Conservation (phyloP, 2,888 invertebrate genomes). For the Cheilosia impressa region DNA sequence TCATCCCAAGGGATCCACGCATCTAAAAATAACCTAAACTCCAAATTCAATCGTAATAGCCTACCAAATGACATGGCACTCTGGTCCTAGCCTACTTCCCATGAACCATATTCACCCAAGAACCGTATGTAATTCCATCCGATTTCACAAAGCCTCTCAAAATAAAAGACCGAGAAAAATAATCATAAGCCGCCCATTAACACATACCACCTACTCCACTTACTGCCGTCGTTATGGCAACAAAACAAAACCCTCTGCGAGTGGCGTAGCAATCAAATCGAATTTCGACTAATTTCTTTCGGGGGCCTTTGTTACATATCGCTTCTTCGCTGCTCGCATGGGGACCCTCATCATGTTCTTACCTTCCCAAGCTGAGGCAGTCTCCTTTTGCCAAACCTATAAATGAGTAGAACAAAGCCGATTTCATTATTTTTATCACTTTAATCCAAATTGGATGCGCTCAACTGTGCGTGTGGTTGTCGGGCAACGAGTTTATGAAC, state of each 20-base stretch:
- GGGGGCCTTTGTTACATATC: slow-evolving; percentile 20
- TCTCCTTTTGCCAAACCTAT: slow-evolving; percentile 44
- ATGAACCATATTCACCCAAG: slow-evolving; percentile 5
- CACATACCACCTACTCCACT: slow-evolving; percentile 16
- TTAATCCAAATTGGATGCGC: slow-evolving; percentile 75
- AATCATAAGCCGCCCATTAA: slow-evolving; percentile 35
- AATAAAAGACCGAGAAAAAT: slow-evolving; percentile 1
- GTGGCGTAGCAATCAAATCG: slow-evolving; percentile 25
- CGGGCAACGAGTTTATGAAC: slow-evolving; percentile 39
- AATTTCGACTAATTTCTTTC: slow-evolving; percentile 28
- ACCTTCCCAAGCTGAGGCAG: slow-evolving; percentile 43
- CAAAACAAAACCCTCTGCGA: neutral
- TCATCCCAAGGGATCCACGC: too few relatives aligned
- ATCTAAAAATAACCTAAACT: neutral
- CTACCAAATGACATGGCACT: slow-evolving; percentile 3
- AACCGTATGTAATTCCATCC: slow-evolving; percentile 31
- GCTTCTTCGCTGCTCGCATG: slow-evolving; percentile 6
- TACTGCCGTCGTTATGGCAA: neutral
- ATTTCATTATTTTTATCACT: slow-evolving; percentile 73
- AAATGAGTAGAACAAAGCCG: slow-evolving; percentile 58
- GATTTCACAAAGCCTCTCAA: slow-evolving; percentile 20
- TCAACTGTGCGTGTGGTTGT: slow-evolving; percentile 61
- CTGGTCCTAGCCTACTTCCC: slow-evolving; percentile 15
- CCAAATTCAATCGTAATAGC: neutral
- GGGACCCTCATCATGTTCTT: slow-evolving; percentile 56